These are phyloP conservation scores for Resseliella maxima DNA, from an alignment of 2,888 invertebrate species.

Conservation along the genomic window DNA sequence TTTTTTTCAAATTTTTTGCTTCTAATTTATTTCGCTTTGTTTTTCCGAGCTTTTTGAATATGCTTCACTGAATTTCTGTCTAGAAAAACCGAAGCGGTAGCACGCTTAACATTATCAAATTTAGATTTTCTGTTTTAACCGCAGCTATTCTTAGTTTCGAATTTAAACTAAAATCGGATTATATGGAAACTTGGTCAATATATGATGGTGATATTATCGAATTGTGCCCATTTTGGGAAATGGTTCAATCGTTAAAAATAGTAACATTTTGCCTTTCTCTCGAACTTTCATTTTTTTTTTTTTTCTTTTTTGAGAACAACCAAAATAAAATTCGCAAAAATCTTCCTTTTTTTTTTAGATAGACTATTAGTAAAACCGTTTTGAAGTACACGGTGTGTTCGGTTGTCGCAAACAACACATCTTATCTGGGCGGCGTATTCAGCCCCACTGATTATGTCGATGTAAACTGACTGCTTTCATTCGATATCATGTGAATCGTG, in stretches of 20 bases:
- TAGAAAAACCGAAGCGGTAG: too few species aligned
- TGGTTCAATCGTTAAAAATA: background rate
- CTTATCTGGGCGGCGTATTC: slow-evolving; percentile 59
- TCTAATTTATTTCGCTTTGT: too few species aligned
- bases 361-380: background rate
- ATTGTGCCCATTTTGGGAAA: background rate
- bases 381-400: slow-evolving; percentile 17
- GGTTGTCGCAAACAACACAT: slow-evolving; percentile 55
- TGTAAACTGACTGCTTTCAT: background rate
- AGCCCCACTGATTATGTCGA: slow-evolving; percentile 59
- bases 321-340: too few species aligned
- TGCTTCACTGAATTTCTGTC: background rate
- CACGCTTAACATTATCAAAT: too few species aligned
- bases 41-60: background rate
- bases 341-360: too few species aligned
- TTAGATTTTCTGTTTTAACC: too few species aligned
- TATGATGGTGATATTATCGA: background rate
- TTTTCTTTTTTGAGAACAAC: too few species aligned
- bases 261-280: background rate
- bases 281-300: too few species aligned
- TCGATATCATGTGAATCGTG: slow-evolving; percentile 34
- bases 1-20: too few species aligned
- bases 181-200: background rate
- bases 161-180: too few species aligned
- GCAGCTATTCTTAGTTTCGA: too few species aligned